phyloP scores from a whole-genome alignment of 1,140 invertebrate species.

The Pseudomyrmex gracilis region DNA sequence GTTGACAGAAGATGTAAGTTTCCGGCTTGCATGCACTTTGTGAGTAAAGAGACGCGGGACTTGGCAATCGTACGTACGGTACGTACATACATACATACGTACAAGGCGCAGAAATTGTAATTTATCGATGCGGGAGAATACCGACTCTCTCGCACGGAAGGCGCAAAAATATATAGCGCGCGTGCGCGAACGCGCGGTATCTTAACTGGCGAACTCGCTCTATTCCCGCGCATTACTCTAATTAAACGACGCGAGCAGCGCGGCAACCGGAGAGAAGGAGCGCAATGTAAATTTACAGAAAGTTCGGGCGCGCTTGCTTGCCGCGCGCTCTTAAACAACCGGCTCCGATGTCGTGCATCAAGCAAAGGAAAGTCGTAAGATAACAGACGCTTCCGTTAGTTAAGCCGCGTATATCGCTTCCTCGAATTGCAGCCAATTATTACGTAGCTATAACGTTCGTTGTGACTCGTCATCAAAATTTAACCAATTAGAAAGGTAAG shows the following conservation, averaged over 20 bases:
- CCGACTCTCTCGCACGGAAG: constrained; percentile 9
- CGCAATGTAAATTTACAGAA: constrained; percentile 55
- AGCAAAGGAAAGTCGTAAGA: constrained; percentile 48
- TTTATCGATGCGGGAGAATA: constrained; percentile 33
- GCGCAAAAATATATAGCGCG: constrained; percentile 42
- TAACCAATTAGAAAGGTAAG: background rate
- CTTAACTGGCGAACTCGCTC: constrained; percentile 46
- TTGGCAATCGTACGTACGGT: constrained; percentile 27
- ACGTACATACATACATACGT: constrained; percentile 6
- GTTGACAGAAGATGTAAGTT: constrained; percentile 44
- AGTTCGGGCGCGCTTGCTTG: constrained; percentile 10
- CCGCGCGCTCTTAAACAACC: constrained; percentile 36
- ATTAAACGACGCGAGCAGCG: constrained; percentile 46
- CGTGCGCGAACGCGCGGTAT: background rate
- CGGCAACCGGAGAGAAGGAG: background rate
- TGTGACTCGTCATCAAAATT: background rate
- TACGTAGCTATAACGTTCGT: background rate
- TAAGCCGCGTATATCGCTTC: background rate
- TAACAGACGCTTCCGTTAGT: constrained; percentile 39
- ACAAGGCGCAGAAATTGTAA: constrained; percentile 49
- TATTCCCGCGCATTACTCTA: constrained; percentile 55
- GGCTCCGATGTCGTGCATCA: constrained; percentile 47
- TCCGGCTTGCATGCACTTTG: constrained; percentile 37
- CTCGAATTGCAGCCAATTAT: constrained; percentile 38
- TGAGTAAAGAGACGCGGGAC: constrained; percentile 22